Base-by-base conservation (phyloP, 1,140 invertebrate species). In the Parapsyche elsis region DNA sequence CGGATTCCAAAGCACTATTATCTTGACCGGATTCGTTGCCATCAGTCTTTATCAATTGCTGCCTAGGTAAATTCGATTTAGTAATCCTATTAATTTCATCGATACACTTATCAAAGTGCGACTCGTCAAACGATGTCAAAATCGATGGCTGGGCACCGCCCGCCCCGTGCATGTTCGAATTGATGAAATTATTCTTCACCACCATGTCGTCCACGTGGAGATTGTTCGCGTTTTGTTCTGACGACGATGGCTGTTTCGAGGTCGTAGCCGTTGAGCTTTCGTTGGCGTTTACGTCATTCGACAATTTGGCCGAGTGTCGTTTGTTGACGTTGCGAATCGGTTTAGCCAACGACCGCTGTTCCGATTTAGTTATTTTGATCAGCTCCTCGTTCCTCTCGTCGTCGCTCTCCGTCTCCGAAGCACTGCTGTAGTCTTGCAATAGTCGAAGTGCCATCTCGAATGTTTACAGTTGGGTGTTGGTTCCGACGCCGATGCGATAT, bases 131-230 rank as follows among this genome's bases (percentile, higher is more conserved):
- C 78, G 19, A 85, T 85, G 49, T 12, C 49, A 10, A 2, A 16
- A 53, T 53, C 16, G 49, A 53, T 12, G 2, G 49, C 30, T 38
- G 2, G 7, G 10, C 49, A 24, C 21, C n/a, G 80, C 87, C 75
- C 1, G 88, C 87, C 7, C 88, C 88, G 80, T 89, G 88, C 61
- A 87, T 86, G 82, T 87, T 88, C 21, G 88, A 87, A 77, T 89
- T 89, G 76, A 89, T 89, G 64, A 89, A 88, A 76, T 89, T 89
- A 85, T 89, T 88, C 77, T 88, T 88, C 64, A 88, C 84, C 26
- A 89, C 88, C 87, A 89, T 88, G 81, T 88, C 87, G 84, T 86
- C 88, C 9, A 87, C 83, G 80, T 89, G 86, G 0, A 9, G 0
- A 21, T 26, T 44, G 16, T 73, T 53, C 4, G 49, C 49, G 10